A percentile compares a stretch with the other conserved stretches of the same genome.
Conservation (phyloP, 2,888 invertebrate species). For the Aleiodes leptofemur region DNA sequence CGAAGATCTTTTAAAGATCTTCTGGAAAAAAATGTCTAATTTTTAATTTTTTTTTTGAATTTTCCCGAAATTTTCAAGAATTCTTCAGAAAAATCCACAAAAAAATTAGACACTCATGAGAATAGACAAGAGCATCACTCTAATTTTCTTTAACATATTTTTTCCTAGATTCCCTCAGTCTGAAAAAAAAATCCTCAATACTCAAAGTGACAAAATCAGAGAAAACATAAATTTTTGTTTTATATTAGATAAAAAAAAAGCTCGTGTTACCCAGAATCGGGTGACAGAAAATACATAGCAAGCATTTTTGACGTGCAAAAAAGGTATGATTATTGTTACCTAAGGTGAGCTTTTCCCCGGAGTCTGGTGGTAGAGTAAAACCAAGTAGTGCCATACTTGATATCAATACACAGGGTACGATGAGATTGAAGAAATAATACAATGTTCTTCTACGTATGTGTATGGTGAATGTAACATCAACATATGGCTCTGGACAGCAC, state of each 20-base stretch:
- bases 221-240: constrained; percentile 15
- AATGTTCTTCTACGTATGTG: constrained; percentile 96
- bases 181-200: not conserved
- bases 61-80: too few relatives aligned
- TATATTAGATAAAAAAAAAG: constrained; percentile 32
- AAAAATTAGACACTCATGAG: too few relatives aligned
- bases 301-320: constrained; percentile 42
- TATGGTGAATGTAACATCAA: constrained; percentile 97
- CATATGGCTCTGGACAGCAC: constrained; percentile 95
- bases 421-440: constrained; percentile 99
- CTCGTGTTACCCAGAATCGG: constrained; percentile 30
- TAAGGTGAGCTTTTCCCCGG: constrained; percentile 96
- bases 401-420: constrained; percentile 98
- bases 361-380: constrained; percentile 98
- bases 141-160: too few relatives aligned
- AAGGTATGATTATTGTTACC: constrained; percentile 79
- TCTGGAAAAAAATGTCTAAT: too few relatives aligned
- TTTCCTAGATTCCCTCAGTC: too few relatives aligned
- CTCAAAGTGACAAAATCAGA: constrained; percentile 23
- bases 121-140: too few relatives aligned
- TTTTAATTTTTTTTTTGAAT: too few relatives aligned
- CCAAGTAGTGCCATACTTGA: constrained; percentile 98
- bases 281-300: constrained; percentile 44
- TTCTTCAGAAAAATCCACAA: too few relatives aligned
- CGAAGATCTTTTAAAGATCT: too few relatives aligned